A percentile compares a stretch with the other conserved stretches of the same genome.
phyloP scores from a whole-genome alignment of 2,797 vertebrate species.

The Calcarius lapponicus region DNA sequence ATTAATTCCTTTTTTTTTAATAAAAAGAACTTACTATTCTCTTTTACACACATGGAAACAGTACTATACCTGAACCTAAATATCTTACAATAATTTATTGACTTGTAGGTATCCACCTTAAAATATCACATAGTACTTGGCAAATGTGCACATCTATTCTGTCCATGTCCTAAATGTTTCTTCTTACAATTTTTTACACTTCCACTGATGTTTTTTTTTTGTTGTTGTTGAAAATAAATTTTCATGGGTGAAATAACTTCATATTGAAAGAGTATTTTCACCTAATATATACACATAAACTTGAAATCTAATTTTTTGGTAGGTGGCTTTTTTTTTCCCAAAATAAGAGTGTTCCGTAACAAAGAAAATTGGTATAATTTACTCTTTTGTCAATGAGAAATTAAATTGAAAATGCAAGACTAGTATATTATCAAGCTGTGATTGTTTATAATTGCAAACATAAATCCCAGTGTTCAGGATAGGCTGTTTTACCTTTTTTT shows the following conservation, averaged over 20 bases:
- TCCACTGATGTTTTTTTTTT: neutral
- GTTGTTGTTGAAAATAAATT: neutral
- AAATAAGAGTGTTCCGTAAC: neutral
- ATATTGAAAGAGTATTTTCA: neutral
- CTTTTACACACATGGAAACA: neutral
- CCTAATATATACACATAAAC: accelerated
- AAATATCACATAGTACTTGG: neutral
- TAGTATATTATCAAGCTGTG: neutral
- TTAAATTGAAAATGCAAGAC: neutral
- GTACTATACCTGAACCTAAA: neutral
- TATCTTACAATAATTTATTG: neutral
- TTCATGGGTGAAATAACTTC: neutral
- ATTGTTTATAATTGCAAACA: neutral
- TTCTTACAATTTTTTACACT: neutral
- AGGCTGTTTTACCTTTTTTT: neutral
- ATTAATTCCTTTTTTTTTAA: neutral
- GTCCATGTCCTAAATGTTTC: accelerated
- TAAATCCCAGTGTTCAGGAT: neutral
- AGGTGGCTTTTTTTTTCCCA: accelerated
- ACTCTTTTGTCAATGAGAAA: neutral
- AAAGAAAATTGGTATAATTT: neutral
- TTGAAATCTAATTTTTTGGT: neutral
- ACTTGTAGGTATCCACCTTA: neutral
- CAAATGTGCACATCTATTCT: neutral
- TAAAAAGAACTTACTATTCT: neutral